Base-by-base conservation (phyloP, 2,797 vertebrate genomes). In the Brachyrhaphis roseni region DNA sequence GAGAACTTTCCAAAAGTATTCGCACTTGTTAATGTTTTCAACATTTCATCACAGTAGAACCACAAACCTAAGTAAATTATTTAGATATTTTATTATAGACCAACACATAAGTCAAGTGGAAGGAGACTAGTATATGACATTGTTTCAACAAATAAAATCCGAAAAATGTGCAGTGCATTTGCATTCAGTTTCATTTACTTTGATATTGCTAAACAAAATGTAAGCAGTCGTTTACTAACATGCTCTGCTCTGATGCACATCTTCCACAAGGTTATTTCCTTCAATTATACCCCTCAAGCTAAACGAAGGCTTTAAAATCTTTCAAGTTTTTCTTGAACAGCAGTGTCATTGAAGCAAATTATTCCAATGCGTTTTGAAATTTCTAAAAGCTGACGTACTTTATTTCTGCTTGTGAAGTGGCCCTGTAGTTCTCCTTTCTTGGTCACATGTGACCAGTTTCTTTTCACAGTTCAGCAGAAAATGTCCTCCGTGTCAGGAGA, bases 401-500 rank as follows among this genome's bases (percentile, higher is more conserved):
- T 45, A 28, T 71, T n/a, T 71, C 13, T 45, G 68, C 68, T 28
- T 16, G 23, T 15, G 13, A 28, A 45, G 23, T 71, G 11, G 5
- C 41, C 45, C 11, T 39, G 34, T 39, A 4, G 62, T 10, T 66
- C 8, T 39, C 39, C 18, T 36, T 23, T 39, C 20, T 36, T 1
- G 4, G 10, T 66, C 62, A 39, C 28, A 36, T 41, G 26, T 43
- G 41, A 71, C 23, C 68, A 16, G 41, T 8, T 71, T 15, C 66
- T 78, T 2, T 43, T 34, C 81, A 23, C 75, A 71, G 62, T 72
- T 66, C 18, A 16, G 47, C 26, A 74, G 15, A 16, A 75, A 75
- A 84, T 18, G 5, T 64, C 16, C 78, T 0, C 43, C n/a, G 0
- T 18, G 70, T 83, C 31, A 10, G 49, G 53, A 28, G 75, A 77